Base-by-base conservation (phyloP, 1,140 invertebrate species). In the Zeugodacus cucurbitae region DNA sequence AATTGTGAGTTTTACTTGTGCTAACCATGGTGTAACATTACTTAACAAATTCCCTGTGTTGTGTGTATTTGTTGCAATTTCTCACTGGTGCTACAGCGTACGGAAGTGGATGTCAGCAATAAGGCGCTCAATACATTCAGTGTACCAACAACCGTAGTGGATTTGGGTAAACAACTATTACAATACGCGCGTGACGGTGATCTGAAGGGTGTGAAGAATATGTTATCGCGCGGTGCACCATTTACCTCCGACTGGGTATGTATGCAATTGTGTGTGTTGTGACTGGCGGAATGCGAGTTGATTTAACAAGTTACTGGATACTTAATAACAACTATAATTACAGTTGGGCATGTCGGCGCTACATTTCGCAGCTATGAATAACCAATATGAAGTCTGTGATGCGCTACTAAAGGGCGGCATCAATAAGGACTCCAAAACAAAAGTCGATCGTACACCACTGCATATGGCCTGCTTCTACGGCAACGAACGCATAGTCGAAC, bases 191-290 rank as follows among this genome's bases (percentile, higher is more conserved):
- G 96, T 91, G 95, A 96, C 91, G 97, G 97, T 8, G 96, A 98
- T 91, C 96, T 96, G 3, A 95, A 96, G 74, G 95, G 96, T 89
- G 97, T 98, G 1, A 94, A 96, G 88, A 94, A 96, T n/a, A 95
- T 98, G 22, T 97, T 98, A 95, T 95, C 95, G 32, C 96, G 96
- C 94, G 98, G 98, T 74, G 97, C 98, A 48, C 98, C 98, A 3
- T 98, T 99, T 90, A 97, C 97, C 1, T 97, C 97, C 26, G 98
- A 99, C 93, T 98, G 98, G 97, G 97, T 98, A 94, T 93, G 89
- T 89, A 3, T 58, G 44, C 32, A 22, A 62, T 70, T 3, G 22
- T 59, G 58, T 59, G 58, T 26, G n/a, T 0, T 48, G 3, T 54
- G 14, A 4, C 48, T 54, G 48, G 0, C 4, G 11, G 41, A 32